Conservation (phyloP, 1,140 invertebrate genomes). For the Dendrolimus kikuchii region DNA sequence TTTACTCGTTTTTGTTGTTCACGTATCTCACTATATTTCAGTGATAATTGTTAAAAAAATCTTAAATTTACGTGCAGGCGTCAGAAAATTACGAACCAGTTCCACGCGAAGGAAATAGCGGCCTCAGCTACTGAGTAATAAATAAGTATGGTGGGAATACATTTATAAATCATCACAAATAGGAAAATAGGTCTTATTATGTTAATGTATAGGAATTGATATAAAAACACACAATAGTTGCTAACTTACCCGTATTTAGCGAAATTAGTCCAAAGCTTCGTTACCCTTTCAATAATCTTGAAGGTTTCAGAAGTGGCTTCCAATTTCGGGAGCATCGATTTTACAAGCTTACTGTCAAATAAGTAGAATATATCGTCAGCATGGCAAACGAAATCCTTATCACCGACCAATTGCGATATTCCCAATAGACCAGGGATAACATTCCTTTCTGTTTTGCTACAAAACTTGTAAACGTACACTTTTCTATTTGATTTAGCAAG, state of each 20-base stretch:
- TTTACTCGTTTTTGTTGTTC: too few relatives aligned
- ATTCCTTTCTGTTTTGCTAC: conserved; percentile 56
- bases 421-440: conserved; percentile 18
- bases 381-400: conserved; percentile 44
- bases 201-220: too few relatives aligned
- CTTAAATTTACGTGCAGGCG: too few relatives aligned
- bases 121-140: too few relatives aligned
- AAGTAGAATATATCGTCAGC: conserved; percentile 76
- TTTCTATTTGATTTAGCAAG: conserved; percentile 28
- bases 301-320: conserved; percentile 29
- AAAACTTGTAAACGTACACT: conserved; percentile 48
- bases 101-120: too few relatives aligned
- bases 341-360: conserved; percentile 43
- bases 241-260: conserved; percentile 25
- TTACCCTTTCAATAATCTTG: conserved; percentile 45
- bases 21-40: too few relatives aligned
- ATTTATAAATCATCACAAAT: too few relatives aligned
- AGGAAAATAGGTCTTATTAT: too few relatives aligned
- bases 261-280: conserved; percentile 64
- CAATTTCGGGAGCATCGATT: conserved; percentile 8
- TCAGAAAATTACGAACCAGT: too few relatives aligned
- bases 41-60: too few relatives aligned
- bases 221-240: not conserved
- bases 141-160: too few relatives aligned
- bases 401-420: conserved; percentile 6